Base-by-base conservation (phyloP, 2,113 vertebrate genomes). In the Myodes glareolus region DNA sequence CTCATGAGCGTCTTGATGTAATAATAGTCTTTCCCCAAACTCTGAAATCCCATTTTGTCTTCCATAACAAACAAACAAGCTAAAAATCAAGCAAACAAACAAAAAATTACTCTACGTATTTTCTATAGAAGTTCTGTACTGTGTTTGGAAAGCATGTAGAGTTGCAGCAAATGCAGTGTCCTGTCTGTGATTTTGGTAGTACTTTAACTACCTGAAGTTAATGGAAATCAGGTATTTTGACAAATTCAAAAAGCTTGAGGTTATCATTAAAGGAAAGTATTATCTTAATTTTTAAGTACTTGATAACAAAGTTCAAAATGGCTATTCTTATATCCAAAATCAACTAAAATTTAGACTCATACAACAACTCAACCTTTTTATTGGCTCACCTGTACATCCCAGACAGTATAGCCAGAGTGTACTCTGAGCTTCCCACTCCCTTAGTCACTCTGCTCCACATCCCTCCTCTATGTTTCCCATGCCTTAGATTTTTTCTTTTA, bases 181-280 rank as follows among this genome's bases (percentile, higher is more conserved):
- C 6, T 88, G 16, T 33, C 75, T 67, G 23, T 42, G 10, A 39
- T 17, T 85, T 76, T 19, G 47, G 9, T 67, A 6, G 25, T 63
- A 27, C 7, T 39, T 29, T 90, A 75, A 58, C 39, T 31, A 73
- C 5, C n/a, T 1, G 39, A 50, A 8, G 4, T 81, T 88, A 84
- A 16, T 1, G 52, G 67, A 89, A 91, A 52, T 82, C 12, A 10
- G 67, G 1, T 82, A 33, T 45, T 78, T 55, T 75, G 65, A 36
- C 13, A 75, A 90, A 73, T 12, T 52, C 27, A 73, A 42, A 42
- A 55, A 68, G 76, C 10, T 92, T 95, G n/a, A 19, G 3, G 0
- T 93, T 76, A 21, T 82, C 4, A 92, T 91, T 75, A 93, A 94
- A 73, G 63, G 33, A 52, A 95, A 90, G 39, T 82, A 19, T 82